A percentile compares a stretch with the other conserved stretches of the same genome.
phyloP scores from a whole-genome alignment of 2,797 vertebrate species.

The Toxotes lorentzi region DNA sequence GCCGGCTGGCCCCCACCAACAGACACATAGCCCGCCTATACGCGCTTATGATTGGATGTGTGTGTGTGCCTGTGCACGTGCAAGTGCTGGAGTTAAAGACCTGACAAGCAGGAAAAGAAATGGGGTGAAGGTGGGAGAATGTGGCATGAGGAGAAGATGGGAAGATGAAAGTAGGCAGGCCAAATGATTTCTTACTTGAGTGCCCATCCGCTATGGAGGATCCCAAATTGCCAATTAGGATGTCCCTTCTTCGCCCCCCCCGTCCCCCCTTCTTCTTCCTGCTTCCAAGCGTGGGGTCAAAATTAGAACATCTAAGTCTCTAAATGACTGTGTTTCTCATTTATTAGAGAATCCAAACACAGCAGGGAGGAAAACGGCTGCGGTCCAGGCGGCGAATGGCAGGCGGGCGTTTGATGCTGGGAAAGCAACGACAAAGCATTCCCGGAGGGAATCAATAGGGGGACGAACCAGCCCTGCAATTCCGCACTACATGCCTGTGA shows the following conservation, averaged over 20 bases:
- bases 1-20: constrained; percentile 22
- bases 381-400: constrained; percentile 37
- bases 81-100: constrained; percentile 51
- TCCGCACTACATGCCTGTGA: constrained; percentile 73
- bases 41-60: constrained; percentile 51
- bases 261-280: constrained; percentile 22
- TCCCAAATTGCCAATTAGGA: constrained; percentile 84
- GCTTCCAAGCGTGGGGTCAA: constrained; percentile 59
- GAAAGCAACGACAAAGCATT: constrained; percentile 78
- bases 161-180: constrained; percentile 69
- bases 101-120: constrained; percentile 63
- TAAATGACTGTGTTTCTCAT: constrained; percentile 68
- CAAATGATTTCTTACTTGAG: constrained; percentile 74
- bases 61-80: not conserved
- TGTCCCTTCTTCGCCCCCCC: constrained; percentile 33
- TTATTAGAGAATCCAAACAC: constrained; percentile 64
- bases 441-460: constrained; percentile 75
- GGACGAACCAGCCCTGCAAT: constrained; percentile 61
- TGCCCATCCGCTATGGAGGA: constrained; percentile 67
- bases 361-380: constrained; percentile 54
- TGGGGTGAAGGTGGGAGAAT: constrained; percentile 30
- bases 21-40: constrained; percentile 75
- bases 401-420: constrained; percentile 63
- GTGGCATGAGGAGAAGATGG: constrained; percentile 42
- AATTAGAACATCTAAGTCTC: constrained; percentile 65